Evolutionary conservation across 2,113 vertebrate species (phyloP).

Genomic region (Centropus bengalensis): DNA sequence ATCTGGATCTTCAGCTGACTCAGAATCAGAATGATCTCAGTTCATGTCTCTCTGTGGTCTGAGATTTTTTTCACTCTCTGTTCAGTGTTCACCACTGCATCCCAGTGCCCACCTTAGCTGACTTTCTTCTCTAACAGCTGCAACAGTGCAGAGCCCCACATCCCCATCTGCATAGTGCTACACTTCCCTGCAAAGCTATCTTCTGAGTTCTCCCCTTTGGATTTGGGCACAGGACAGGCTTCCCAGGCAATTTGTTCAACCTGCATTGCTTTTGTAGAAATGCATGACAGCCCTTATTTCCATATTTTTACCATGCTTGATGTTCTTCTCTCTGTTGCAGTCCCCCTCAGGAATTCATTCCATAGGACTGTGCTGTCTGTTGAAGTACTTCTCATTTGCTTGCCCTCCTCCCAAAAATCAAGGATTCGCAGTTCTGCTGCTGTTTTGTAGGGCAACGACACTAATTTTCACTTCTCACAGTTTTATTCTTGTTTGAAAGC

Average conservation of each 20-base stretch:
- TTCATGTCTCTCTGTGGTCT: not conserved
- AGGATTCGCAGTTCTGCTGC: not conserved
- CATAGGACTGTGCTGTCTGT: constrained; percentile 23
- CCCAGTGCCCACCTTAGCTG: not conserved
- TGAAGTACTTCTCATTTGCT: not conserved
- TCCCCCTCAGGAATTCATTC: not conserved
- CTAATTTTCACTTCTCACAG: not conserved
- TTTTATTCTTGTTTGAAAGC: not conserved
- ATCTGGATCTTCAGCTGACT: not conserved
- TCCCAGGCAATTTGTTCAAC: not conserved
- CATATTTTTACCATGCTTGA: not conserved
- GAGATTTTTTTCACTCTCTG: not conserved
- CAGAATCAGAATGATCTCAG: not conserved
- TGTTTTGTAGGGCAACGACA: not conserved
- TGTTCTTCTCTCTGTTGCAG: not conserved
- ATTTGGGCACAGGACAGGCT: not conserved
- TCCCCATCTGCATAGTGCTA: not conserved
- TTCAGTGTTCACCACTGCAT: not conserved
- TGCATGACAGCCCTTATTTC: not conserved
- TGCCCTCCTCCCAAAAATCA: not conserved
- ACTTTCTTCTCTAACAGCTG: not conserved
- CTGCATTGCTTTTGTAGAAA: not conserved
- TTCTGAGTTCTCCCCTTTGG: not conserved
- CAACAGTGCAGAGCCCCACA: not conserved
- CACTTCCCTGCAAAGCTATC: not conserved